Evolutionary conservation across 2,797 vertebrate genomes (phyloP).

Genomic region (Scolopax rusticola): DNA sequence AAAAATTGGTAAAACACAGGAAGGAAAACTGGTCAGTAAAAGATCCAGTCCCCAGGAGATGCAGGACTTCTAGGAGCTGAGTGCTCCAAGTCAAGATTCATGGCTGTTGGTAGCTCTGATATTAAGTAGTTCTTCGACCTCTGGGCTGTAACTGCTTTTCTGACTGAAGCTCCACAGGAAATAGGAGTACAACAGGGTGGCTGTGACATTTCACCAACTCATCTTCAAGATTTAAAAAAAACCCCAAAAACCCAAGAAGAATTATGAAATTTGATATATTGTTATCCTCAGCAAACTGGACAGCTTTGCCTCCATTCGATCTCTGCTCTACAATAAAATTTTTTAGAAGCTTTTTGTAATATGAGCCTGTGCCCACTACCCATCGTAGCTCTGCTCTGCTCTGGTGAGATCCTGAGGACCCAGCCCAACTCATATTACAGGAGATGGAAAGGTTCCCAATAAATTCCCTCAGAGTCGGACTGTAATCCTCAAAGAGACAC

Average conservation of each 20-base stretch:
- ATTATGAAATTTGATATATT: not conserved
- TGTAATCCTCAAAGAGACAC: slow-evolving; percentile 2
- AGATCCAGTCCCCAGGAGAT: not conserved
- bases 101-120: not conserved
- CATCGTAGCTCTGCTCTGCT: not conserved
- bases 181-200: not conserved
- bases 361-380: not conserved
- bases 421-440: not conserved
- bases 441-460: slow-evolving; percentile 3
- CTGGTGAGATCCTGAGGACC: not conserved
- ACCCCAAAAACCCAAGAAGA: not conserved
- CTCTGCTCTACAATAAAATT: not conserved
- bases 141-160: not conserved
- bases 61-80: not conserved
- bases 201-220: not conserved
- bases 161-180: not conserved
- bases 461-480: not conserved
- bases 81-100: not conserved
- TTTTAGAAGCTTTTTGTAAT: not conserved
- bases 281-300: not conserved
- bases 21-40: not conserved
- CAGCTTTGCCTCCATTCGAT: not conserved
- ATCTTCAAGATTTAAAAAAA: not conserved
- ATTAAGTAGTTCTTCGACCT: not conserved
- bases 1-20: not conserved